Percentiles rank a stretch among this genome's conserved stretches.
Evolutionary conservation across 2,888 invertebrate genomes (phyloP).

Genomic region (Desoria tigrina): DNA sequence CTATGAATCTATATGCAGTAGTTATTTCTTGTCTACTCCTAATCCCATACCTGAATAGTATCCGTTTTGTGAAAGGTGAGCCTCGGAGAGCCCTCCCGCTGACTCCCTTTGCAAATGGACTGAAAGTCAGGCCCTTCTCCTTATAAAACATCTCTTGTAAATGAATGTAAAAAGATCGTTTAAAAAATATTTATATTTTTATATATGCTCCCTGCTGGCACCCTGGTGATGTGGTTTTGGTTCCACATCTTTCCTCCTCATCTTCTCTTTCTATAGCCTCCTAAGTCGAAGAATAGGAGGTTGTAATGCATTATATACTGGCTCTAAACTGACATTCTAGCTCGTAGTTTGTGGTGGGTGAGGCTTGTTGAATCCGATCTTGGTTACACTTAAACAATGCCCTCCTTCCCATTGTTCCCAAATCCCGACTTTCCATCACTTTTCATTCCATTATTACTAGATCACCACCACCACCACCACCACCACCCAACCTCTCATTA

Average conservation of each 20-base stretch:
- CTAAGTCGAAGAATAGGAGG: too few species aligned
- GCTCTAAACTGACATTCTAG: too few species aligned
- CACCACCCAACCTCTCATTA: too few species aligned
- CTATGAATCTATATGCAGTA: too few species aligned
- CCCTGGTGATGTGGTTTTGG: conserved; percentile 16
- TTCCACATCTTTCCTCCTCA: not conserved
- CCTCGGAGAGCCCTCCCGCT: conserved; percentile 10
- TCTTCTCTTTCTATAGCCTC: not conserved
- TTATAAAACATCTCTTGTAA: not conserved
- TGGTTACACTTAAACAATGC: not conserved
- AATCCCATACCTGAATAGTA: too few species aligned
- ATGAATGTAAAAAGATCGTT: not conserved
- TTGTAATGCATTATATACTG: too few species aligned
- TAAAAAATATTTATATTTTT: conserved; percentile 8
- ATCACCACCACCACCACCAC: too few species aligned
- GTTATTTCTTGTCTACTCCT: too few species aligned
- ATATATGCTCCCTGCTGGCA: conserved; percentile 12
- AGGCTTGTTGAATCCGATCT: not conserved
- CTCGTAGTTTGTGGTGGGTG: not conserved
- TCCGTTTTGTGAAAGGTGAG: conserved; percentile 12
- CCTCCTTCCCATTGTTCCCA: not conserved
- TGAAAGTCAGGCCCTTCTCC: not conserved
- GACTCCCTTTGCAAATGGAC: conserved; percentile 16
- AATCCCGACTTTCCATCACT: conserved; percentile 10
- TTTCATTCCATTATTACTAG: conserved; percentile 20